phyloP scores from a whole-genome alignment of 64 coral and sea anemone species.

The Montipora efflorescens region DNA sequence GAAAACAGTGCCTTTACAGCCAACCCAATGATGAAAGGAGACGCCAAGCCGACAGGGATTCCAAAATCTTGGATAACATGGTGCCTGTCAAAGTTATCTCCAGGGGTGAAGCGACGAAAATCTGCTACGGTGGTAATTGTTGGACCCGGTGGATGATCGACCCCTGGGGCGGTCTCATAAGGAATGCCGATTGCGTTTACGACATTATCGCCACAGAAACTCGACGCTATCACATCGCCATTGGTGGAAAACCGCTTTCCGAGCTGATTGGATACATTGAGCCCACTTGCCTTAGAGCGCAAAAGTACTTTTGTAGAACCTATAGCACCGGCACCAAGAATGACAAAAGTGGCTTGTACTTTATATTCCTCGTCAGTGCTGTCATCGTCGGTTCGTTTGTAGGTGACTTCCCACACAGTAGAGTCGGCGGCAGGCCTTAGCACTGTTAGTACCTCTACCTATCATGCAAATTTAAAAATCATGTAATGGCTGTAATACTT shows the following conservation, averaged over 20 bases:
- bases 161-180: background rate
- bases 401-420: constrained; percentile 44
- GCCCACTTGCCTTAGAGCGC: constrained; percentile 50
- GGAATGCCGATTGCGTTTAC: constrained; percentile 50
- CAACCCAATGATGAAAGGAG: background rate
- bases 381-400: constrained; percentile 12
- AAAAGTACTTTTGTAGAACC: constrained; percentile 65
- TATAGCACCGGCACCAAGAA: constrained; percentile 54
- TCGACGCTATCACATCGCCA: constrained; percentile 42
- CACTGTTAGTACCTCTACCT: background rate
- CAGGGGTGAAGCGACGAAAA: constrained; percentile 19
- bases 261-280: constrained; percentile 28
- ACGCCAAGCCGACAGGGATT: background rate
- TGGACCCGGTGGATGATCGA: constrained; percentile 19
- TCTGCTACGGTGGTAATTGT: constrained; percentile 15
- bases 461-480: background rate
- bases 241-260: constrained; percentile 59
- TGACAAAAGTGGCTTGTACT: constrained; percentile 27
- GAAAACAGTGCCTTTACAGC: background rate
- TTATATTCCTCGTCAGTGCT: constrained; percentile 8
- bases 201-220: constrained; percentile 26
- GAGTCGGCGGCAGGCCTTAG: background rate
- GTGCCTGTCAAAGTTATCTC: background rate
- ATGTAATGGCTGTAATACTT: too few relatives aligned
- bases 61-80: constrained; percentile 56